Evolutionary conservation across 2,888 invertebrate species (phyloP).

Genomic region (Cataglyphis albicans): DNA sequence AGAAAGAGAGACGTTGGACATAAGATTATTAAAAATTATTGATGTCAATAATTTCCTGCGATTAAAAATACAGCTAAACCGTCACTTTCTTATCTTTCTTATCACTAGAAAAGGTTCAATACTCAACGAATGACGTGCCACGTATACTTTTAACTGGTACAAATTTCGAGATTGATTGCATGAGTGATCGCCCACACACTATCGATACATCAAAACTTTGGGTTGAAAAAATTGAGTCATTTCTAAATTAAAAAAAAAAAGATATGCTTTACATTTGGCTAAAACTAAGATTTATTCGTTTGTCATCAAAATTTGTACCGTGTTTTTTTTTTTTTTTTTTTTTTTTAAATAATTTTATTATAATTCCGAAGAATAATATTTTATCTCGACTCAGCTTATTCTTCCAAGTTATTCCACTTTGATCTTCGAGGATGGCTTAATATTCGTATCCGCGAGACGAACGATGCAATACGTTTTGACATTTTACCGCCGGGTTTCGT

Average conservation of each 20-base stretch:
- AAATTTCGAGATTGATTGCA: not conserved
- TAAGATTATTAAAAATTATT: constrained; percentile 23
- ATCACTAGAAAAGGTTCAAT: not conserved
- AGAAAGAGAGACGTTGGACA: not conserved
- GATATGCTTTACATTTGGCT: not conserved
- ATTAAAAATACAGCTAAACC: constrained; percentile 1
- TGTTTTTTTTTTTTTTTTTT: not conserved
- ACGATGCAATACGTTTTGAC: constrained; percentile 16
- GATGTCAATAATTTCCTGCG: not conserved
- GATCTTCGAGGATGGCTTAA: constrained; percentile 14
- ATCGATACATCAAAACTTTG: not conserved
- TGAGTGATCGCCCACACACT: not conserved
- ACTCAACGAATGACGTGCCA: not conserved
- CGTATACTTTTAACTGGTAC: not conserved
- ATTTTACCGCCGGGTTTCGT: constrained; percentile 2
- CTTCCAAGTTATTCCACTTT: not conserved
- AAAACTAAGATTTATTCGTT: not conserved
- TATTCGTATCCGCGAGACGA: constrained; percentile 24
- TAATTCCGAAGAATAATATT: constrained; percentile 15
- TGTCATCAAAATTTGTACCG: not conserved
- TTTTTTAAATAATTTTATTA: not conserved
- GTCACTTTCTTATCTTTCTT: not conserved
- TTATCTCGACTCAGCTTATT: not conserved
- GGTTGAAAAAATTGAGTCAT: not conserved
- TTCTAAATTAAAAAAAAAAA: not conserved